These are phyloP conservation scores for Oncopodura yosiiana DNA, from an alignment of 1,140 invertebrate species.

Conservation along the genomic window DNA sequence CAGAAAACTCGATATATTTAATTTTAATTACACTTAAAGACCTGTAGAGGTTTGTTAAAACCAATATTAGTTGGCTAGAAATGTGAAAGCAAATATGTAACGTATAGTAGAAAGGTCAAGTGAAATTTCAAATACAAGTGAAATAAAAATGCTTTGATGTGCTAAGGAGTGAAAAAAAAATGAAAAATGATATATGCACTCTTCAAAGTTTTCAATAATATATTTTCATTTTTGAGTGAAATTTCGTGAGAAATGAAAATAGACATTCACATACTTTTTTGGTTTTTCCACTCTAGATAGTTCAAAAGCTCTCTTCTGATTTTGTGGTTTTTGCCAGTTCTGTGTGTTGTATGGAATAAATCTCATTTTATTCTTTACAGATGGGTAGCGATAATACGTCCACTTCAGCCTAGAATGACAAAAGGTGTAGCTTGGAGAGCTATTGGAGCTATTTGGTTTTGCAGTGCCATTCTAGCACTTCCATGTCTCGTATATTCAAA, in stretches of 20 bases:
- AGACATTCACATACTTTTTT: neutral
- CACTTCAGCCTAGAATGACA: conserved; percentile 72
- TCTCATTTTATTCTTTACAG: conserved; percentile 47
- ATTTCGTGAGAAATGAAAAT: neutral
- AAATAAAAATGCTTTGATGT: too few relatives aligned
- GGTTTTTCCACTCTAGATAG: too few relatives aligned
- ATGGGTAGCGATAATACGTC: conserved; percentile 84
- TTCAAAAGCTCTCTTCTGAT: neutral
- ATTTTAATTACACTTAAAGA: too few relatives aligned
- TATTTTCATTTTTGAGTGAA: neutral
- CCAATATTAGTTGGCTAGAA: too few relatives aligned
- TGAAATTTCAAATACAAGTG: too few relatives aligned
- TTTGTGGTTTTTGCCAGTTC: neutral
- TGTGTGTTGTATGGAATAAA: conserved; percentile 3
- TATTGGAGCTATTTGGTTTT: conserved; percentile 69
- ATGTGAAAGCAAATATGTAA: too few relatives aligned
- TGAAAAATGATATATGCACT: too few relatives aligned
- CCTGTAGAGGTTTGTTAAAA: too few relatives aligned
- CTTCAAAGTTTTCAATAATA: too few relatives aligned
- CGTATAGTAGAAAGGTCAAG: too few relatives aligned
- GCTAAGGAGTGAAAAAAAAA: too few relatives aligned
- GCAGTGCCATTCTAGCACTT: conserved; percentile 62
- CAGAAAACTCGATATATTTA: too few relatives aligned
- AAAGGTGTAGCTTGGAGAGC: conserved; percentile 62
- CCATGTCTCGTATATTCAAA: conserved; percentile 73